Conservation (phyloP, 1,140 invertebrate genomes). For the Hestina assimilis region DNA sequence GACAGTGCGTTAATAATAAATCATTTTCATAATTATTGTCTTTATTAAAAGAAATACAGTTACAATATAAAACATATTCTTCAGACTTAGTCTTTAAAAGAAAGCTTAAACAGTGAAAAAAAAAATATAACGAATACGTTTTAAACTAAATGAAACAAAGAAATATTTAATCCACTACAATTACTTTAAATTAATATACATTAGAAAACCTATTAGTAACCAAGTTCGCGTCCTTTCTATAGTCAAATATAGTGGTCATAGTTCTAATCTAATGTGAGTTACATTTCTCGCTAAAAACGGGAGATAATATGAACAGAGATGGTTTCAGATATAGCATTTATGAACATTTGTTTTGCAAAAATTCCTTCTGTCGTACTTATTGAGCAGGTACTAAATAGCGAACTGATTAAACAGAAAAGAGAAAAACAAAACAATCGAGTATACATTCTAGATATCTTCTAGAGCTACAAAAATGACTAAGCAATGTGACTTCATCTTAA, state of each 20-base stretch:
- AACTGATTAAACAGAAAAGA: conserved; percentile 32
- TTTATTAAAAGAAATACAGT: not conserved
- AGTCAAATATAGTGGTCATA: too few species aligned
- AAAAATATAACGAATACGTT: not conserved
- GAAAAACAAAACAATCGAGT: not conserved
- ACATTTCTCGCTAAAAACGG: too few species aligned
- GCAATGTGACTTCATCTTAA: conserved; percentile 60
- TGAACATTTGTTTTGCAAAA: too few species aligned
- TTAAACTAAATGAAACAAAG: not conserved
- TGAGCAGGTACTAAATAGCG: conserved; percentile 56
- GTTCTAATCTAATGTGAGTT: too few species aligned
- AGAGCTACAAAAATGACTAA: conserved; percentile 65
- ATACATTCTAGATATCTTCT: not conserved
- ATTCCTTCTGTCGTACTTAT: conserved; percentile 23
- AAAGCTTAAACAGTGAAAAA: not conserved
- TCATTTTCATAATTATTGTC: not conserved
- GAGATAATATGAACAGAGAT: too few species aligned
- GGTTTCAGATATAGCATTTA: too few species aligned
- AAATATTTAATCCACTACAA: not conserved
- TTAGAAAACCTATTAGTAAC: too few species aligned
- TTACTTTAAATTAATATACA: too few species aligned
- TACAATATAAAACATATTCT: not conserved
- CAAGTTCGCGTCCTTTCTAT: too few species aligned
- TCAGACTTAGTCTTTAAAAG: not conserved
- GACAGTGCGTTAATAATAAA: not conserved